Evolutionary conservation across 1,140 invertebrate species (phyloP), one percentile per base, ranked within the genome.

Genomic region (Megalopta genalis): DNA sequence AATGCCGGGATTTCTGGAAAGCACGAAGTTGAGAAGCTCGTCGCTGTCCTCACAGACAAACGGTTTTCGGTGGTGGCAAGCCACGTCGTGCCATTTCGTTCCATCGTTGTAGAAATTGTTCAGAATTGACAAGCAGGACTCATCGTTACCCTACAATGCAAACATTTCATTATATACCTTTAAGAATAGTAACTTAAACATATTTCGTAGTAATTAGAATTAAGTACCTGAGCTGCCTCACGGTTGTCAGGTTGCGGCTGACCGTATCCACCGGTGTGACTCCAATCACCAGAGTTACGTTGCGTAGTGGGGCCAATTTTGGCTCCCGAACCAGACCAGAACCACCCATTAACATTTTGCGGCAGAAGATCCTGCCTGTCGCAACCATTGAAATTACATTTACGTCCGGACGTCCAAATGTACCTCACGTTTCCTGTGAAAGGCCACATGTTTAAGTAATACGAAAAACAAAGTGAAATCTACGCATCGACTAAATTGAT

Each of bases 51-150:
- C 97, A 91, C 97, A 98, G 5, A 98, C 97, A 94, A 98, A 98
- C 2, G 97, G 97, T 92, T 98, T 98, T 74, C 97, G 94, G 91
- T 98, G 97, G 90, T 98, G 96, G 88, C 97, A 98, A 71, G 97
- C 97, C 21, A 98, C 97, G 89, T 98, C 97, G 94, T 98, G 97
- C 96, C 97, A 98, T 92, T 98, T 97, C 86, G 97, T 94, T 52
- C 97, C 97, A 88, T 98, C 97, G 87, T 97, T 96, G 94, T 98
- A 98, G 94, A 98, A 98, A 91, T 98, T 98, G 93, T 98, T 98
- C 86, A 98, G 92, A 83, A 98, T 97, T 27, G 97, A 96, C 87
- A 98, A 90, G 88, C 97, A 98, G 39, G 97, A 97, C 93, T 98
- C 97, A 87, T 98, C 97, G 84, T 97, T 97, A 82, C 96, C 96